phyloP scores from a whole-genome alignment of 2,888 invertebrate genomes.

The Zaprionus bogoriensis region DNA sequence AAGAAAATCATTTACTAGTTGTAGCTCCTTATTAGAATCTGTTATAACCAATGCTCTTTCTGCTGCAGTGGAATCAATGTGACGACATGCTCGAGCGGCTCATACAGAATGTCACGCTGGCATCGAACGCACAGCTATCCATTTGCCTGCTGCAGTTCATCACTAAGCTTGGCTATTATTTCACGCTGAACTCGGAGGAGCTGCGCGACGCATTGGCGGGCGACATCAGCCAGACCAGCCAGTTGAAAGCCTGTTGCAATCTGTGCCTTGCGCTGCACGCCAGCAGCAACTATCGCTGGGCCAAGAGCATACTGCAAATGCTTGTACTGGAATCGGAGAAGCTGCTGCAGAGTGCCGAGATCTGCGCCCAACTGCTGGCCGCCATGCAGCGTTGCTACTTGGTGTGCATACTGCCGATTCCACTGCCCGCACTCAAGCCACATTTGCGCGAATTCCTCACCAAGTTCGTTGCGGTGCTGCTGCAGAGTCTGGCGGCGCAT shows the following conservation, averaged over 20 bases:
- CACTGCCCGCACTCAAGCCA: conserved; percentile 59
- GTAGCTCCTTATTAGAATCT: no score
- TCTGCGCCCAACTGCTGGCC: conserved; percentile 57
- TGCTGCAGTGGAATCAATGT: conserved; percentile 78
- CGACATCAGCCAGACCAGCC: conserved; percentile 32
- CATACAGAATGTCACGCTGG: conserved; percentile 70
- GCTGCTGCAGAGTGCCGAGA: conserved; percentile 59
- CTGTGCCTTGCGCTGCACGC: conserved; percentile 60
- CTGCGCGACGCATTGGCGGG: conserved; percentile 47
- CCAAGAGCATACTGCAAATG: conserved; percentile 76
- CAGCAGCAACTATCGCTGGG: conserved; percentile 79
- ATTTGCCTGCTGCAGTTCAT: conserved; percentile 70
- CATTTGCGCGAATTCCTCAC: conserved; percentile 72
- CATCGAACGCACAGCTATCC: conserved; percentile 60
- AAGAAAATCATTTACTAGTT: no score
- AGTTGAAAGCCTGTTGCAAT: conserved; percentile 46
- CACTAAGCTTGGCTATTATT: conserved; percentile 66
- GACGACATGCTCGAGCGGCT: conserved; percentile 80
- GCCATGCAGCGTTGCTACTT: conserved; percentile 78
- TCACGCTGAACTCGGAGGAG: conserved; percentile 67
- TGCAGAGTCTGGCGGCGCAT: conserved; percentile 68
- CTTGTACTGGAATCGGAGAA: conserved; percentile 77
- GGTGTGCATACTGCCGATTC: conserved; percentile 73
- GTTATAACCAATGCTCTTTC: background rate
- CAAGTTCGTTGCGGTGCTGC: conserved; percentile 74